Evolutionary conservation across 2,797 vertebrate species (phyloP).

Genomic region (Bucorvus abyssinicus): DNA sequence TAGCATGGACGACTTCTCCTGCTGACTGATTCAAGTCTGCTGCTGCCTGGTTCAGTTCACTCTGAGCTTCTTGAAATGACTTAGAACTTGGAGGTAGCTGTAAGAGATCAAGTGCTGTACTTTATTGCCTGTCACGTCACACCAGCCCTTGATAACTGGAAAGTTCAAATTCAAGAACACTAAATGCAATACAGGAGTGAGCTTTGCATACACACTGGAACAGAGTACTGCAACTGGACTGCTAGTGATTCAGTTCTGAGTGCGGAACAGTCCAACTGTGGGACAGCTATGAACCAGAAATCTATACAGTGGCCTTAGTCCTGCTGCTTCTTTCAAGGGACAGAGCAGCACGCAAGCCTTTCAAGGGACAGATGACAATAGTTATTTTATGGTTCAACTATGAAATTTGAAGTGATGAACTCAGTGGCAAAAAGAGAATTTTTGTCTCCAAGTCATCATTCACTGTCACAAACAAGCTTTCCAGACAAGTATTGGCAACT

Average conservation of each 20-base stretch:
- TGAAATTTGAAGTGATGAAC: no score
- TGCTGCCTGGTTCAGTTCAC: conserved; percentile 94
- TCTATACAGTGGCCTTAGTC: neutral
- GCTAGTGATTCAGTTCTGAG: neutral
- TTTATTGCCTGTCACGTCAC: neutral
- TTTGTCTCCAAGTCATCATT: neutral
- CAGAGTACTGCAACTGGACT: neutral
- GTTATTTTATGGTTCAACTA: no score
- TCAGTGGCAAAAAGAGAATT: neutral
- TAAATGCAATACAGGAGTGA: neutral
- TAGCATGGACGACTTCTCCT: conserved; percentile 95
- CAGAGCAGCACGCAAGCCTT: neutral
- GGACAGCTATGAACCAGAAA: neutral
- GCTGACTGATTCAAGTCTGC: conserved; percentile 97
- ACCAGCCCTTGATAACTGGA: neutral
- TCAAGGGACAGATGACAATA: neutral
- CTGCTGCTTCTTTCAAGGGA: neutral
- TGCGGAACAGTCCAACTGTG: neutral
- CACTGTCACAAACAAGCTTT: neutral
- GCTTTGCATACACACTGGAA: neutral
- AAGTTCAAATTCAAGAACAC: neutral
- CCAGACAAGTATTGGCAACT: neutral
- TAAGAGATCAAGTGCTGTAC: neutral
- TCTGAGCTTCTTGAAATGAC: conserved; percentile 97
- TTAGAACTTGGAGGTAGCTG: conserved; percentile 94